Evolutionary conservation across 2,113 vertebrate species (phyloP).

Genomic region (Bothrops jararaca): DNA sequence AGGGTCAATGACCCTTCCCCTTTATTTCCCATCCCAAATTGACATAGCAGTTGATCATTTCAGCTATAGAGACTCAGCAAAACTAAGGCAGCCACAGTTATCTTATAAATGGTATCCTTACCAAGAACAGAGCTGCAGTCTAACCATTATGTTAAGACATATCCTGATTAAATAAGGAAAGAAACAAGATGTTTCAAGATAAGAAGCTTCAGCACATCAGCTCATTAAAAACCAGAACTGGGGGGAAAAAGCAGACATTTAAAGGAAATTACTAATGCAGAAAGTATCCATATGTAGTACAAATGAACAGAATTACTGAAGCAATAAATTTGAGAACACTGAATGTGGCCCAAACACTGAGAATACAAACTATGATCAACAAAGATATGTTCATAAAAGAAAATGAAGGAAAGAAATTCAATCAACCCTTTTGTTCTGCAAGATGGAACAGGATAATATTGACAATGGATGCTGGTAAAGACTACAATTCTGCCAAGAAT

Average conservation of each 20-base stretch:
- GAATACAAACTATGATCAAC: neutral
- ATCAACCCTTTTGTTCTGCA: neutral
- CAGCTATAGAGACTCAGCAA: neutral
- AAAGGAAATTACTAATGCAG: neutral
- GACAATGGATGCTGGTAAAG: neutral
- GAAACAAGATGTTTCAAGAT: neutral
- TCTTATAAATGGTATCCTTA: neutral
- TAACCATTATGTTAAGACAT: neutral
- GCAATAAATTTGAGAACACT: neutral
- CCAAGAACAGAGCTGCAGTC: neutral
- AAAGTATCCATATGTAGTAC: neutral
- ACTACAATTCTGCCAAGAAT: neutral
- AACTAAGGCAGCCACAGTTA: neutral
- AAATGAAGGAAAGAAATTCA: neutral
- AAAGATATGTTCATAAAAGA: neutral
- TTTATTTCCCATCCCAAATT: conserved; percentile 1
- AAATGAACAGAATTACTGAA: neutral
- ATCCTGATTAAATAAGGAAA: neutral
- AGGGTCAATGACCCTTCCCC: neutral
- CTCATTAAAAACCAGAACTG: neutral
- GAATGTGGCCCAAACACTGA: neutral
- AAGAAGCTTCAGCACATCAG: neutral
- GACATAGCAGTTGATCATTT: neutral
- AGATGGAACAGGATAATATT: neutral
- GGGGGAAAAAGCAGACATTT: neutral